Base-by-base conservation (phyloP, 2,797 vertebrate species). In the Eulemur mongoz region DNA sequence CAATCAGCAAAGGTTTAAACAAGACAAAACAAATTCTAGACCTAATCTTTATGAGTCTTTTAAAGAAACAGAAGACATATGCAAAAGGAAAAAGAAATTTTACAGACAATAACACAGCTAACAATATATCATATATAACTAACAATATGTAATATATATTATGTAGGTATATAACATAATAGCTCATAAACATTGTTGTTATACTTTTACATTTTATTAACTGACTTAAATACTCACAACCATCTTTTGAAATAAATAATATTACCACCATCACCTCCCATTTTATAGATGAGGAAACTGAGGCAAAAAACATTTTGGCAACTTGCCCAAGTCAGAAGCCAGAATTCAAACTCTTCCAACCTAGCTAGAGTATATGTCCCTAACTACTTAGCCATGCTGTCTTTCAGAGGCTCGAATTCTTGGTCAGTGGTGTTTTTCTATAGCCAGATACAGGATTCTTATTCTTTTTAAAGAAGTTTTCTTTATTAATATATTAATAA, bases 11-110 rank as follows among this genome's bases (percentile, higher is more conserved):
- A 84, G 45, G 15, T 85, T 89, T 67, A 95, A 93, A n/a, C 4
- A 48, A 81, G 23, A 43, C 1, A 65, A 86, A 70, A 70, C 1
- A 87, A 87, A 89, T 78, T n/a, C 65, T 52, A 93, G 59, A 86
- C 11, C 17, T 59, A 61, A 82, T 38, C 18, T 91, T 72, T 35
- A 48, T 40, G 6, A 13, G 30, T 22, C 23, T 96, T 94, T 93
- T 72, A 76, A 91, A 94, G 69, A 88, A 84, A 57, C 0, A 91
- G n/a, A 89, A 52, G 70, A 54, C 40, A 35, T 43, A 82, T 22
- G 20, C n/a, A 93, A 91, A 94, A 59, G 15, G 18, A 48, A 72
- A 91, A 87, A 65, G 25, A 83, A 95, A 85, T 59, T 38, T 91
- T 76, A 84, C 40, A 45, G 32, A 80, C 40, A 89, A 25, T 32